Percentiles rank a stretch among this genome's conserved stretches.
These are phyloP conservation scores for Brachycybe producta DNA, from an alignment of 2,888 invertebrate species.

Conservation along the genomic window DNA sequence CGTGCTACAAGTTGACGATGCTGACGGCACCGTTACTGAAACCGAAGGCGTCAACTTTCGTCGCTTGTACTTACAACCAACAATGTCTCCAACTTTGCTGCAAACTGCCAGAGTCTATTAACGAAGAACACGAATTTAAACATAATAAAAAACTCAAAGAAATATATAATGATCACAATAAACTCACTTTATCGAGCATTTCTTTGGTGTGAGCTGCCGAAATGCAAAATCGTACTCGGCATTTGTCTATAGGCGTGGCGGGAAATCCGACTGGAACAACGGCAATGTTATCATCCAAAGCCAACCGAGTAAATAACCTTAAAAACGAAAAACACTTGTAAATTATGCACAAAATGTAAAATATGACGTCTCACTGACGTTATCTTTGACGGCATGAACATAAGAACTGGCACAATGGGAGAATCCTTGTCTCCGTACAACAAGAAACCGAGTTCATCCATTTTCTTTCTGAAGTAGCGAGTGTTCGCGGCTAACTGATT, in stretches of 20 bases:
- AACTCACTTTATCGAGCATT: constrained; percentile 63
- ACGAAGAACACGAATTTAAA: background rate
- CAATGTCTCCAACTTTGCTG: constrained; percentile 4
- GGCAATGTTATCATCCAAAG: constrained; percentile 69
- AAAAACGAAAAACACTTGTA: constrained; percentile 24
- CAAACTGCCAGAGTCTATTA: constrained; percentile 1
- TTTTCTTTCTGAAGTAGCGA: constrained; percentile 58
- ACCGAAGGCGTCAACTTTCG: too few species aligned
- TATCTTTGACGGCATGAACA: constrained; percentile 90
- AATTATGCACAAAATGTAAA: background rate
- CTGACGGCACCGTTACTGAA: too few species aligned
- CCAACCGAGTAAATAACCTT: constrained; percentile 70
- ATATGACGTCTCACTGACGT: constrained; percentile 42
- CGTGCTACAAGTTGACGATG: too few species aligned
- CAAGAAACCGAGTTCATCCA: constrained; percentile 81
- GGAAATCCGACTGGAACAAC: constrained; percentile 96
- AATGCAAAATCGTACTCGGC: constrained; percentile 84
- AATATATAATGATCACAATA: background rate
- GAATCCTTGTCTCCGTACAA: constrained; percentile 86
- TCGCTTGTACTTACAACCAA: background rate
- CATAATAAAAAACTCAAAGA: background rate
- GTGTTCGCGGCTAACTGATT: constrained; percentile 65
- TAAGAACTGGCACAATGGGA: constrained; percentile 90
- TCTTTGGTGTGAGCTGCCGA: constrained; percentile 91
- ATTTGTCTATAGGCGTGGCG: constrained; percentile 85